Conservation (phyloP, 2,113 vertebrate species). For the Prionailurus bengalensis region DNA sequence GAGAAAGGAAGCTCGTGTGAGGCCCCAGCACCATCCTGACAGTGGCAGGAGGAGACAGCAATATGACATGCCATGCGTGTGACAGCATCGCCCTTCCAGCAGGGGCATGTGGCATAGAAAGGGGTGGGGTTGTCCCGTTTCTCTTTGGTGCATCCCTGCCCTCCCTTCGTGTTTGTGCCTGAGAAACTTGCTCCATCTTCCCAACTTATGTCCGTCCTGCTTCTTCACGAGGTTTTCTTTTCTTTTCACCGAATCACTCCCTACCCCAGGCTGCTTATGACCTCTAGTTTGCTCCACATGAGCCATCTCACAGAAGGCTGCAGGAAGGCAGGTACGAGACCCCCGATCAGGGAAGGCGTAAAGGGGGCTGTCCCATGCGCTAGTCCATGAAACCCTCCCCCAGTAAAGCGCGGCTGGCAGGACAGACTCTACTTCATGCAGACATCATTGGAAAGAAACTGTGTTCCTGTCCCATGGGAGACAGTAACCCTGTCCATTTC, state of each 20-base stretch:
- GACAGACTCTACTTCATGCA: neutral
- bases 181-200: neutral
- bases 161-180: neutral
- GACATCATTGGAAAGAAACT: neutral
- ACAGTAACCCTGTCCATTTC: neutral
- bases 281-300: neutral
- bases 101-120: neutral
- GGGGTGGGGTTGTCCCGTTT: neutral
- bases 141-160: neutral
- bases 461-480: neutral
- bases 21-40: neutral
- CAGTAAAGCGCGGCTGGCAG: neutral
- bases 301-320: neutral
- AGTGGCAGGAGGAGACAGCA: neutral
- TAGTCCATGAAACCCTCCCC: neutral
- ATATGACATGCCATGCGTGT: rapidly evolving
- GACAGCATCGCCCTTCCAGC: neutral
- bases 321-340: neutral
- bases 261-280: neutral
- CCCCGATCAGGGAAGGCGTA: neutral
- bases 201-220: neutral
- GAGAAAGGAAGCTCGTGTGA: neutral
- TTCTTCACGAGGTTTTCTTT: neutral
- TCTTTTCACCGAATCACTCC: neutral
- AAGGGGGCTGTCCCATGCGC: neutral